A percentile compares a stretch with the other conserved stretches of the same genome.
Evolutionary conservation across 2,113 vertebrate genomes (phyloP).

Genomic region (Gymnarchus niloticus): DNA sequence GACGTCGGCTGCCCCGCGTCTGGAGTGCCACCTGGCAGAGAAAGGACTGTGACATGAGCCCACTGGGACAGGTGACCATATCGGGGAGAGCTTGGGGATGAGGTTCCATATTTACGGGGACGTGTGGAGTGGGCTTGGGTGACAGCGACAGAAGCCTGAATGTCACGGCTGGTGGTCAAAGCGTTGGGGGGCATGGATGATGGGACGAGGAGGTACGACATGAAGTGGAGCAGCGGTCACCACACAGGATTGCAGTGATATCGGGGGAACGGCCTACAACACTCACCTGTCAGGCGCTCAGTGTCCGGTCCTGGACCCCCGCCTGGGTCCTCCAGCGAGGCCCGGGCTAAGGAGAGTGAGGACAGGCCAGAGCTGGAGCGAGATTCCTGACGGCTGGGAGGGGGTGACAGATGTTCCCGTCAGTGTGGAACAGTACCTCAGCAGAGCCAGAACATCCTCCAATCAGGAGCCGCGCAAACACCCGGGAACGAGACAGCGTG

Average conservation of each 20-base stretch:
- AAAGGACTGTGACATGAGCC: too few species aligned
- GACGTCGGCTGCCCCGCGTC: conserved; percentile 29
- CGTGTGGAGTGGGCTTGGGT: not conserved
- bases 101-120: too few species aligned
- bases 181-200: too few species aligned
- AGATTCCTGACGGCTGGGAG: conserved; percentile 48
- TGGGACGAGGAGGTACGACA: too few species aligned
- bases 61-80: conserved; percentile 15
- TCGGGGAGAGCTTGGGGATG: not conserved
- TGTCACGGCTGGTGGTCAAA: too few species aligned
- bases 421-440: not conserved
- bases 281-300: conserved; percentile 49
- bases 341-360: conserved; percentile 40
- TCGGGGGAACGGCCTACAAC: not conserved
- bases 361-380: conserved; percentile 24
- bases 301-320: conserved; percentile 31
- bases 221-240: too few species aligned
- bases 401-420: not conserved
- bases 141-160: not conserved
- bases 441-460: not conserved
- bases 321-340: not conserved
- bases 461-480: not conserved
- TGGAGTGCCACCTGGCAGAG: conserved; percentile 29
- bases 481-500: too few species aligned
- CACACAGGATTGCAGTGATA: not conserved